Base-by-base conservation (phyloP, 2,113 vertebrate species). In the Octodon degus region DNA sequence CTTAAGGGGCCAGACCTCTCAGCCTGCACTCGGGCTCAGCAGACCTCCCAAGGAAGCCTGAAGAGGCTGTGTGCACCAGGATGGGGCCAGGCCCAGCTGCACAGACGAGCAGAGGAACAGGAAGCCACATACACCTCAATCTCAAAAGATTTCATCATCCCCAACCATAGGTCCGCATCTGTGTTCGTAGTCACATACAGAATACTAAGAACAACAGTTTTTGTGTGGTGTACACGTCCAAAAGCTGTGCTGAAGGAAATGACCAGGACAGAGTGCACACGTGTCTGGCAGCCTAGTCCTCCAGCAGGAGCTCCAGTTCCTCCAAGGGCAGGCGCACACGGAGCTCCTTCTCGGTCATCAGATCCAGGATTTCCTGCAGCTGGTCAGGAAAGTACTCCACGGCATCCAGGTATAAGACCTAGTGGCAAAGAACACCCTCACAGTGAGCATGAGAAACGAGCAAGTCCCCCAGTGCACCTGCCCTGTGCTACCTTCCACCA, bases 261-360 rank as follows among this genome's bases (percentile, higher is more conserved):
- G 3, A n/a, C 2, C 53, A 7, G 60, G 30, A 43, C 17, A 13
- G n/a, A 72, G 70, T 1, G 7, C 43, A 47, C 25, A 30, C 13
- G 1, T 1, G 2, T 30, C 22, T 0, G 30, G 1, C 5, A 22
- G 32, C 76, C 99, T 98, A 99, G 96, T 99, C 98, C 97, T 99
- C 99, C 1, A 99, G 97, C 0, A 99, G 98, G 1, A 99, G 98
- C 58, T 99, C 99, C 98, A 99, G 98, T 97, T 99, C 99, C 98
- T 99, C 99, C 90, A 99, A 43, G 3, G 99, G 99, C 34, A 99
- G 98, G 62, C 99, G 97, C 84, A 99, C 95, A 76, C 99, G 98
- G 67, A 99, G 65, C 60, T 99, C 99, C 87, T 99, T 99, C 96
- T 99, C 99, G 0, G 98, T 99, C 99, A 99, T 99, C 70, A 99